Percentiles rank a stretch among this genome's conserved stretches.
These are phyloP conservation scores for Xanthorhoe spadicearia DNA, from an alignment of 2,888 invertebrate genomes.

Conservation along the genomic window DNA sequence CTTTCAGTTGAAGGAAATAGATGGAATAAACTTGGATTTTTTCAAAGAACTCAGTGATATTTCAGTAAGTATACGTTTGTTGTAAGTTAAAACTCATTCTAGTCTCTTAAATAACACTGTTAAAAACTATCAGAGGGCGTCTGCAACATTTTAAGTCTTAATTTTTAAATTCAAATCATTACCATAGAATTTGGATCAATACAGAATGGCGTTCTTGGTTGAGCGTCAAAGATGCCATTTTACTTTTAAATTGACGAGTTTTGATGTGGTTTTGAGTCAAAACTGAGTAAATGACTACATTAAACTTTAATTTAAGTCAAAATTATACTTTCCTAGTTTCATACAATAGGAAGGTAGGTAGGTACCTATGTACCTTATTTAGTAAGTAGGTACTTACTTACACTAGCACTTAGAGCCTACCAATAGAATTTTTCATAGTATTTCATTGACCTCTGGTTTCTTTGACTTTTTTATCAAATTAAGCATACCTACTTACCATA, in stretches of 20 bases:
- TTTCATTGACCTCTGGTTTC: no score
- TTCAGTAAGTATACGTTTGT: slow-evolving; percentile 24
- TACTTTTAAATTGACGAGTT: no score
- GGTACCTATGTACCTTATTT: neutral
- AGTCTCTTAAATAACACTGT: neutral
- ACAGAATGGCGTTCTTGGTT: slow-evolving; percentile 22
- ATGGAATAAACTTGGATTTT: slow-evolving; percentile 26
- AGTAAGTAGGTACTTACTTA: neutral
- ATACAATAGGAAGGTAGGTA: neutral
- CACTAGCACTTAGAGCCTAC: no score
- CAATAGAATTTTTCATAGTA: no score
- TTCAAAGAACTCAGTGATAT: slow-evolving; percentile 35
- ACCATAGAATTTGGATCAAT: slow-evolving; percentile 29
- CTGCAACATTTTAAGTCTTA: neutral
- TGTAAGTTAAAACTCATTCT: neutral
- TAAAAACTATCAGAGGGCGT: neutral
- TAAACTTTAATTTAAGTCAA: no score
- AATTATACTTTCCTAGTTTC: neutral
- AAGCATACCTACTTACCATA: no score
- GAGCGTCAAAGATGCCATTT: neutral
- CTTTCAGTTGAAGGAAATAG: slow-evolving; percentile 22
- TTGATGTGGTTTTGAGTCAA: neutral
- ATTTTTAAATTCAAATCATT: slow-evolving; percentile 10
- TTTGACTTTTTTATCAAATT: no score
- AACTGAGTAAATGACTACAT: no score